These are phyloP conservation scores for Drosophila albomicans DNA, from an alignment of 1,140 invertebrate species.

Conservation along the genomic window DNA sequence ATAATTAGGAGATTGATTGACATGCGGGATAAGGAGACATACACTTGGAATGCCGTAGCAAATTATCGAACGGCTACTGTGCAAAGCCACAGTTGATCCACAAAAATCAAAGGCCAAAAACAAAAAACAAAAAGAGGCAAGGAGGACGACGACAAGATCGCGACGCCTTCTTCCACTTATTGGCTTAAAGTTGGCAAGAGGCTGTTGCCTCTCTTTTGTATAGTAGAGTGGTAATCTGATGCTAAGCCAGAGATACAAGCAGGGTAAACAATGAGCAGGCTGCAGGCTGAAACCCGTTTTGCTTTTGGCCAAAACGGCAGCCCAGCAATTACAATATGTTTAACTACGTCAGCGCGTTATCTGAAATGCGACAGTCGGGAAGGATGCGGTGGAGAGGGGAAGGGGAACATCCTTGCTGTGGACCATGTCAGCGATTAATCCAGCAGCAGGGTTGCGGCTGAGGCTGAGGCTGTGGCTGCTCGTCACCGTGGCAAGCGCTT, in stretches of 20 bases:
- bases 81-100: constrained; percentile 64
- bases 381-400: background rate
- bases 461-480: constrained; percentile 52
- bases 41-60: constrained; percentile 85
- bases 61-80: constrained; percentile 85
- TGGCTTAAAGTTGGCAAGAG: constrained; percentile 40
- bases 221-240: constrained; percentile 84
- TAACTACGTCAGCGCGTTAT: constrained; percentile 83
- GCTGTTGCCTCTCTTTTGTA: constrained; percentile 50
- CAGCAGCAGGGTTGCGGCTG: constrained; percentile 33
- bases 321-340: constrained; percentile 84
- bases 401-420: constrained; percentile 9
- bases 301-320: constrained; percentile 45
- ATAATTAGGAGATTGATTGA: constrained; percentile 85
- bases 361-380: constrained; percentile 22
- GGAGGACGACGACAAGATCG: constrained; percentile 54
- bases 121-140: background rate
- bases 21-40: constrained; percentile 85
- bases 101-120: constrained; percentile 76
- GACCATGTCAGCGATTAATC: constrained; percentile 81
- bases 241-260: constrained; percentile 72
- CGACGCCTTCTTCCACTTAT: constrained; percentile 76
- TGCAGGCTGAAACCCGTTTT: constrained; percentile 66
- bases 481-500: constrained; percentile 69
- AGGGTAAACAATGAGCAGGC: constrained; percentile 64